A percentile compares a stretch with the other conserved stretches of the same genome.
Conservation (phyloP, 2,113 vertebrate genomes). For the Phyllostomus hastatus region DNA sequence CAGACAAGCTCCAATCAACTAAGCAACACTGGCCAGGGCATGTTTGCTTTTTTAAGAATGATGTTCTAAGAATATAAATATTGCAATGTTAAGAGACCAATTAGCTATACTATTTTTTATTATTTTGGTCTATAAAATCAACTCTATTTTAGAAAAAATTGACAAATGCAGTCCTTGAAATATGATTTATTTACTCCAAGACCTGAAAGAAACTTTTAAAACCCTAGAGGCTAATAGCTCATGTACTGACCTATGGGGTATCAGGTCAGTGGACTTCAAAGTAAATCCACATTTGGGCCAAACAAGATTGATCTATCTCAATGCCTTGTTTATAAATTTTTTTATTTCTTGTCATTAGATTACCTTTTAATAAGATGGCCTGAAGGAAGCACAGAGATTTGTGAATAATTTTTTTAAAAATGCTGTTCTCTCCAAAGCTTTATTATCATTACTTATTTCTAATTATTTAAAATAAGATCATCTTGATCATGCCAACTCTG, state of each 20-base stretch:
- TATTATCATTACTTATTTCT: background rate
- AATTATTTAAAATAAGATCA: constrained; percentile 1
- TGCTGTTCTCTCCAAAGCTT: background rate
- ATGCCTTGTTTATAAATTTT: constrained; percentile 34
- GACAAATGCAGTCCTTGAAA: constrained; percentile 69
- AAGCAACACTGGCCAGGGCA: no score
- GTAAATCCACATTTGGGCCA: constrained; percentile 18
- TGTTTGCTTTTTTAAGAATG: background rate
- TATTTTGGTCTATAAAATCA: constrained; percentile 67
- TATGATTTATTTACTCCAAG: constrained; percentile 63
- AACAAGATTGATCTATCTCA: constrained; percentile 19
- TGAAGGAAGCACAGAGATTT: background rate
- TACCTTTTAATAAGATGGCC: background rate
- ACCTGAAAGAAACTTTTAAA: constrained; percentile 55
- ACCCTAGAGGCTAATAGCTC: constrained; percentile 43
- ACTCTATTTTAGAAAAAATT: constrained; percentile 53
- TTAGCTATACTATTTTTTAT: constrained; percentile 71
- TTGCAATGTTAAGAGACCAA: constrained; percentile 32
- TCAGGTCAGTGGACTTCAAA: constrained; percentile 51
- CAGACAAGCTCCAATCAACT: no score
- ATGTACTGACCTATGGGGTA: constrained; percentile 52
- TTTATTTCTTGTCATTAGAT: background rate
- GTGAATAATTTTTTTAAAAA: background rate
- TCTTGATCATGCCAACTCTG: background rate
- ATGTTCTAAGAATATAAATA: constrained; percentile 54